Base-by-base conservation (phyloP, 2,797 vertebrate species). In the Tokudaia tokunoshimensis region DNA sequence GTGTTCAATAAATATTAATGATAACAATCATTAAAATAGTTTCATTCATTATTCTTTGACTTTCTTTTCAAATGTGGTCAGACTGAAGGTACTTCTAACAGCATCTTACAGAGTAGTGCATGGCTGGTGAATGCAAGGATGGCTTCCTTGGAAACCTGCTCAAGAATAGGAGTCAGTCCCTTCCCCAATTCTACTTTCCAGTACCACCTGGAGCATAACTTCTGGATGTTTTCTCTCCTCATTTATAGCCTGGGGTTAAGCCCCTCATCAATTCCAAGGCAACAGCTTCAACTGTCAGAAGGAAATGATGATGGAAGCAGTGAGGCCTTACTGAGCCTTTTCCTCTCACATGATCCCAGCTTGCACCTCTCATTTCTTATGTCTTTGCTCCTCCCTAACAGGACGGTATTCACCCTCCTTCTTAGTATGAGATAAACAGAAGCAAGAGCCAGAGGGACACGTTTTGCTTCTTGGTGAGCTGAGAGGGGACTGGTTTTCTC, bases 191-290 rank as follows among this genome's bases (percentile, higher is more conserved):
- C 47, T 75, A 15, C 37, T 47, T 22, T 26, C 59, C 3, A 12
- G 65, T 4, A 52, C 14, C 29, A 20, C 3, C 17, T 19, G 9
- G 0, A 3, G 24, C 1, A 59, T 6, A 9, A 29, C 15, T n/a
- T 81, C 61, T 84, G 4, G 19, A 15, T 78, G 17, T 37, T 59
- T 50, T 11, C 22, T 41, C 6, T 10, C 75, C 41, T 84, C 7
- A 12, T 20, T 55, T 92, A 14, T 57, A 75, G 10, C 10, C 34
- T 82, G 55, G 34, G n/a, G 47, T 61, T 80, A 94, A 83, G 26
- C 1, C 6, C 37, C n/a, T 81, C 61, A 75, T 34, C 72, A 82
- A 79, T 65, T 82, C 50, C 47, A 61, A 57, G 17, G 31, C 44
- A 61, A 44, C 41, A 91, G 22, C 14, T 86, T 31, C 91, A 52